Evolutionary conservation across 2,888 invertebrate genomes (phyloP), one percentile per base, ranked within the genome.

Genomic region (Callyntrura guangdongensis): DNA sequence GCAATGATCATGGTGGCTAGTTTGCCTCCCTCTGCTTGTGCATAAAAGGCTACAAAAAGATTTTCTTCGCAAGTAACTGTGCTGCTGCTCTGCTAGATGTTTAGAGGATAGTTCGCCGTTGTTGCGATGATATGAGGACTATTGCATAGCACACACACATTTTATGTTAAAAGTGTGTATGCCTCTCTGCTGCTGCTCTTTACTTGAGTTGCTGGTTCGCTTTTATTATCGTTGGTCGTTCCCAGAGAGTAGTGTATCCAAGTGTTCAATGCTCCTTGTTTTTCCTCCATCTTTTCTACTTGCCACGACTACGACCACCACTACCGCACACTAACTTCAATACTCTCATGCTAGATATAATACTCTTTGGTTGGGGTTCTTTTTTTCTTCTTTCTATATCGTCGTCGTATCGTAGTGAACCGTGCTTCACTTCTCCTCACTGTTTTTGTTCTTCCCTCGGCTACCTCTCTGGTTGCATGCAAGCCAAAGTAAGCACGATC

Each of bases 221-320:
- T 36, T 12, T 53, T 53, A 14, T 53, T 53, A 14, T 53, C 53
- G 53, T 53, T 53, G 27, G 27, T 69, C 36, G 69, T 59, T 59
- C 36, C 14, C 53, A 53, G 14, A 20, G n/a, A 20, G 53, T 53
- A 11, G 53, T 14, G 11, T 53, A 14, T 53, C 56, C 53, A 8
- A 72, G 61, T 82, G 82, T 82, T 82, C 82, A 82, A 82, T 82
- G 82, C 82, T 82, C 82, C 82, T 61, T 64, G 49, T 74, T 74
- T n/a, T 36, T 36, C 36, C 74, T 74, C 49, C 84, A 25, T 22
- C 53, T 69, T 27, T 59, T 27, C 12, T 25, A 22, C 59, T 61
- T 45, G 59, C 81, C 27, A 14, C 59, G 27, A 77, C 22, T 27
- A 56, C 17, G 0, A 56, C 49, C 8, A 14, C 20, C 12, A 17